Base-by-base conservation (phyloP, 2,113 vertebrate species). In the Corythoichthys haematopterus region DNA sequence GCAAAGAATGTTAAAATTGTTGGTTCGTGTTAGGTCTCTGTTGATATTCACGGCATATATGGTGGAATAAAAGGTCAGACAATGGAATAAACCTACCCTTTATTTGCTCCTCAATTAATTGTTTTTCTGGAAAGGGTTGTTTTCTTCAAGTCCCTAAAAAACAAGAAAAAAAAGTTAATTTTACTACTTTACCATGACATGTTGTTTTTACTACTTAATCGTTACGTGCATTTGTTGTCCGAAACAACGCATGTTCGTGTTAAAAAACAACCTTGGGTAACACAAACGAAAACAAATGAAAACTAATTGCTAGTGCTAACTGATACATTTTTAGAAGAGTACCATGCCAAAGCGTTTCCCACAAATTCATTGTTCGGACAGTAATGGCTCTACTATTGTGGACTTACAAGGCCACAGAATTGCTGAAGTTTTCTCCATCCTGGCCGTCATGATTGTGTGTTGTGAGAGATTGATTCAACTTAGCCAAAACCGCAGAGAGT, bases 391-490 rank as follows among this genome's bases (percentile, higher is more conserved):
- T 9, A n/a, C 62, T 67, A 66, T 60, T 65, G 72, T 38, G 40
- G 68, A 69, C 58, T 60, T 61, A 66, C 62, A 53, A 66, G 53
- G 51, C 69, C 55, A 15, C 82, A 78, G 71, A 73, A 71, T 15
- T 72, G 75, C 80, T 72, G 53, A 36, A 77, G 72, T 59, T 45
- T 80, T 72, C 73, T 64, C 62, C 67, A n/a, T 75, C 67, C 78
- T 75, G 87, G 78, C 79, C 80, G 46, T 59, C 69, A 78, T 80
- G 69, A 64, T 68, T 68, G 81, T 64, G 71, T 82, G 83, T 64
- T 87, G 83, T 64, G 74, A 77, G 83, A 80, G 83, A 79, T 85
- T 85, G 78, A 87, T 84, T 88, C 67, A 90, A 87, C 91, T 90
- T 88, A 89, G 90, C 89, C 89, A 89, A 91, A 52, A 85, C 85